phyloP scores from a whole-genome alignment of 2,888 invertebrate species.

The Conchocele bisecta region DNA sequence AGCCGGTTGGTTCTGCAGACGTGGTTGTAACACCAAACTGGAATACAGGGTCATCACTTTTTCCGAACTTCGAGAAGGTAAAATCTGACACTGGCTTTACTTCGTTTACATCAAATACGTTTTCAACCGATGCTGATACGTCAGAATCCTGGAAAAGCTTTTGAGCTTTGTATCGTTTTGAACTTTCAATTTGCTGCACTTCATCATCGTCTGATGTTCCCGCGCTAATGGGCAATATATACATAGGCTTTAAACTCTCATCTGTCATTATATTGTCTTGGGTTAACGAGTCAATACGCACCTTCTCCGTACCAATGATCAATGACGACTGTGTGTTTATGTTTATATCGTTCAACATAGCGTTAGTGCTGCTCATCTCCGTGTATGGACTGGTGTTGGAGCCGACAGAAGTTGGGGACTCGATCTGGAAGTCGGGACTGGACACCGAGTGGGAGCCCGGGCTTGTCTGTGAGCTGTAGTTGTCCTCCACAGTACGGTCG shows the following conservation, averaged over 20 bases:
- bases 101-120: slow-evolving; percentile 66
- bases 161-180: slow-evolving; percentile 67
- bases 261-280: slow-evolving; percentile 7
- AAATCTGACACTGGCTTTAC: slow-evolving; percentile 66
- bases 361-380: slow-evolving; percentile 24
- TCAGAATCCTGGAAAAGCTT: slow-evolving; percentile 62
- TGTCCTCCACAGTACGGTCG: slow-evolving; percentile 32
- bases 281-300: slow-evolving; percentile 62
- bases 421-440: slow-evolving; percentile 51
- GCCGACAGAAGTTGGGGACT: slow-evolving; percentile 48
- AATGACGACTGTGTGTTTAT: slow-evolving; percentile 70
- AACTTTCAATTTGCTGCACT: slow-evolving; percentile 30
- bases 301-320: slow-evolving; percentile 67
- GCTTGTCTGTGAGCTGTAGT: slow-evolving; percentile 37
- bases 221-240: no score
- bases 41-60: slow-evolving; percentile 50
- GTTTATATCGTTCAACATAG: slow-evolving; percentile 47
- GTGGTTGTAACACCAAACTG: slow-evolving; percentile 33
- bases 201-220: slow-evolving; percentile 48
- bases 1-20: no score
- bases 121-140: slow-evolving; percentile 60
- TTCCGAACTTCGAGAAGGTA: slow-evolving; percentile 72
- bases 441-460: slow-evolving; percentile 37
- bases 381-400: slow-evolving; percentile 39
- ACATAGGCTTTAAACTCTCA: no score